A percentile compares a stretch with the other conserved stretches of the same genome.
Conservation (phyloP, 2,113 vertebrate genomes). For the Chloropsis cyanopogon region DNA sequence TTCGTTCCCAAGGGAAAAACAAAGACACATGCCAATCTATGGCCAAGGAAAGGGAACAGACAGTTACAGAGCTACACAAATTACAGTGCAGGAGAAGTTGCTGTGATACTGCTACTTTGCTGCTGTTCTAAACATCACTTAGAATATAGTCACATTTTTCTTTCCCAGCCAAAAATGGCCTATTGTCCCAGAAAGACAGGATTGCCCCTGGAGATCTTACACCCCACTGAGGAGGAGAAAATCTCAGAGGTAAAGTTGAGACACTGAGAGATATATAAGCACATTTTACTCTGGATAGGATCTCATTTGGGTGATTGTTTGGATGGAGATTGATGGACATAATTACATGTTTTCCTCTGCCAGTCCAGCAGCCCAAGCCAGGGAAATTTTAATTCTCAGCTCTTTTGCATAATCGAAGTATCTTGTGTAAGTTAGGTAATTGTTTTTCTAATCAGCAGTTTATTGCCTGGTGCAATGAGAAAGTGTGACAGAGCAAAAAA, state of each 20-base stretch:
- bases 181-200: neutral
- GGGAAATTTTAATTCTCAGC: neutral
- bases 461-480: neutral
- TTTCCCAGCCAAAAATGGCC: neutral
- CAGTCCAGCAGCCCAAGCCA: neutral
- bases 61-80: constrained; percentile 2
- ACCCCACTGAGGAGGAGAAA: neutral
- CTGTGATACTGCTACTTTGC: constrained; percentile 1
- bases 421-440: neutral
- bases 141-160: neutral
- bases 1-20: constrained; percentile 1
- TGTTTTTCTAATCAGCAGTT: neutral
- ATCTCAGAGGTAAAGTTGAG: neutral
- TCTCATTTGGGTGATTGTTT: neutral
- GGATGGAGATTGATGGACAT: neutral
- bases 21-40: neutral
- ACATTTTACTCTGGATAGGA: neutral
- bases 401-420: neutral
- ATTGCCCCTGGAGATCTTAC: neutral
- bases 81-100: neutral
- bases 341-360: neutral
- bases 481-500: neutral
- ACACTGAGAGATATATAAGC: neutral
- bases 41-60: neutral
- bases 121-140: neutral